Conservation (phyloP, 2,888 invertebrate genomes). For the Cynaeus angustus region DNA sequence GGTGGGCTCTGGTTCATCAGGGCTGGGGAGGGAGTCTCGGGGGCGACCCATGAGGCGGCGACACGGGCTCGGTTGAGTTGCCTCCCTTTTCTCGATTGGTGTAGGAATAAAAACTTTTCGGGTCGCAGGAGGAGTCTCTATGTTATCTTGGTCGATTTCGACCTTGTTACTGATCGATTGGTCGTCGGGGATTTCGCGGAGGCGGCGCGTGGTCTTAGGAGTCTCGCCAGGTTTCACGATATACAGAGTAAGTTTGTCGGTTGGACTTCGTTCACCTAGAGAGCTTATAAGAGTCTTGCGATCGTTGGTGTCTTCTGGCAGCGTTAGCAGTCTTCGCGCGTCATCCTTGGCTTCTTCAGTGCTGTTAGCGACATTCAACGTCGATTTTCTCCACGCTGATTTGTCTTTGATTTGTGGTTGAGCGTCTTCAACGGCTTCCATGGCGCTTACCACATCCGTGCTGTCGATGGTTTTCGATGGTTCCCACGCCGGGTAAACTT, state of each 20-base stretch:
- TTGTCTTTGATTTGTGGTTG: constrained; percentile 84
- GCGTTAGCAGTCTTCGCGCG: constrained; percentile 69
- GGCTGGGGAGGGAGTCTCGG: constrained; percentile 59
- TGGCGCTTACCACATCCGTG: constrained; percentile 87
- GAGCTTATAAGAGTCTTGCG: constrained; percentile 75
- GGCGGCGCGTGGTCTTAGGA: constrained; percentile 49
- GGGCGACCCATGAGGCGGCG: constrained; percentile 71
- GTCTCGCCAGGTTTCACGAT: constrained; percentile 71
- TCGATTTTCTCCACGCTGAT: constrained; percentile 85
- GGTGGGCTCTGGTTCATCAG: constrained; percentile 69
- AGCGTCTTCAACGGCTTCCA: constrained; percentile 90
- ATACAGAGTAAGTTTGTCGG: constrained; percentile 77
- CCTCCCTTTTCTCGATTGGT: constrained; percentile 74
- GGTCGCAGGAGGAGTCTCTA: constrained; percentile 90
- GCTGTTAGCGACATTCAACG: constrained; percentile 77
- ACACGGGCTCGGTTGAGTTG: constrained; percentile 73
- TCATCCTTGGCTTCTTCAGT: constrained; percentile 80
- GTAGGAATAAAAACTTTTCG: constrained; percentile 80
- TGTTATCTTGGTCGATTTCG: constrained; percentile 92
- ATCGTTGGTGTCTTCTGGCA: constrained; percentile 73
- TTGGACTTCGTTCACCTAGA: constrained; percentile 72
- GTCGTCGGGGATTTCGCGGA: constrained; percentile 57
- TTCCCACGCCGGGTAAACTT: constrained; percentile 86
- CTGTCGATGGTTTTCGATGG: constrained; percentile 86
- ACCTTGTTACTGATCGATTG: constrained; percentile 76